Percentiles rank a stretch among this genome's conserved stretches.
phyloP scores from a whole-genome alignment of 2,797 vertebrate species.

The Nyctalus aviator region DNA sequence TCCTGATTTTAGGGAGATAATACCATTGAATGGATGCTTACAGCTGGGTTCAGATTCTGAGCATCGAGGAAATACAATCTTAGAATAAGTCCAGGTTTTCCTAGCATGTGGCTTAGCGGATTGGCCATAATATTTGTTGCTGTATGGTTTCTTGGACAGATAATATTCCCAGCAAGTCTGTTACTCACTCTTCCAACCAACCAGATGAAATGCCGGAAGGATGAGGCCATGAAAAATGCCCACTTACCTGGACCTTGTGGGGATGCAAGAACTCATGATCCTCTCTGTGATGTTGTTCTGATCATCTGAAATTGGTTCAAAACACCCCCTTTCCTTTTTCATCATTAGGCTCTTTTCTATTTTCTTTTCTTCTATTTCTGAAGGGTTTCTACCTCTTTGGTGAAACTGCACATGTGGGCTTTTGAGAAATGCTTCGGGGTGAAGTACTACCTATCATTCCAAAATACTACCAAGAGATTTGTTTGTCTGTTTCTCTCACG shows the following conservation, averaged over 20 bases:
- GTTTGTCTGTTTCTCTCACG: conserved; percentile 45
- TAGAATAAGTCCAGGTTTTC: conserved; percentile 60
- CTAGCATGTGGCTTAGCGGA: conserved; percentile 47
- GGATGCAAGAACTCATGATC: not conserved
- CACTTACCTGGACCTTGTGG: conserved; percentile 2
- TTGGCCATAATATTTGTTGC: conserved; percentile 7
- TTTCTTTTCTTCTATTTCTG: conserved; percentile 19
- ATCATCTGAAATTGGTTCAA: conserved; percentile 46
- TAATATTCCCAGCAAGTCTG: conserved; percentile 52
- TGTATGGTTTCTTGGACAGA: conserved; percentile 45
- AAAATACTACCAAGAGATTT: conserved; percentile 67
- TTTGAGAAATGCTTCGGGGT: conserved; percentile 69
- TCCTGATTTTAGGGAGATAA: conserved; percentile 57
- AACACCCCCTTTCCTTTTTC: not conserved
- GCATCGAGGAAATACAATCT: conserved; percentile 47
- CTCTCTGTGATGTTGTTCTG: conserved; percentile 31
- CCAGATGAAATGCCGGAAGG: conserved; percentile 8
- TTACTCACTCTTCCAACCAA: conserved; percentile 66
- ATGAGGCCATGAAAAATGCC: conserved; percentile 35
- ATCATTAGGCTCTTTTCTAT: not conserved
- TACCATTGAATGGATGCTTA: not conserved
- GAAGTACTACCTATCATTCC: conserved; percentile 72
- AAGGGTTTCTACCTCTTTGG: conserved; percentile 58
- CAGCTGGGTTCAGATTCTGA: conserved; percentile 54
- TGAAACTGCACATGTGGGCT: conserved; percentile 48